phyloP scores from a whole-genome alignment of 2,888 invertebrate genomes.

The Rotaria sp. region DNA sequence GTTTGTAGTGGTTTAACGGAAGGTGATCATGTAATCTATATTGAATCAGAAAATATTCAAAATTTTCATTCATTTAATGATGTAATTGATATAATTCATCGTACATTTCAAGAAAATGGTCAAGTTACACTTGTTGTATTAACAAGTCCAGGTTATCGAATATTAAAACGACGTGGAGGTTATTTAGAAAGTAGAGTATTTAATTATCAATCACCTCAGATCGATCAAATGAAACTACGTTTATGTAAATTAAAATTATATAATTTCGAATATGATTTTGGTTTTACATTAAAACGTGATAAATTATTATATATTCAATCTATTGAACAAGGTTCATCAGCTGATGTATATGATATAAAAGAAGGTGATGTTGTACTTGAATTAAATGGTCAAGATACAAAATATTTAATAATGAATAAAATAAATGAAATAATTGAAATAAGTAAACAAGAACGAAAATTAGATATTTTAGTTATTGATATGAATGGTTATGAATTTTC shows the following conservation, averaged over 20 bases:
- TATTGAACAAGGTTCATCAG: background rate
- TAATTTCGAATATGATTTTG: background rate
- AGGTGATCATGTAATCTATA: background rate
- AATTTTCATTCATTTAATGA: background rate
- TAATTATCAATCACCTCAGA: background rate
- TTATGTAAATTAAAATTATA: background rate
- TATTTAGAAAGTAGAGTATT: background rate
- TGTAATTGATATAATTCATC: background rate
- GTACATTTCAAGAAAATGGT: background rate
- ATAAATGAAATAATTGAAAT: background rate
- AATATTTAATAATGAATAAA: background rate
- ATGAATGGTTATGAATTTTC: background rate
- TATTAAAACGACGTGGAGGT: background rate
- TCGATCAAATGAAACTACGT: background rate
- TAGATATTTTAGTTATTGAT: background rate
- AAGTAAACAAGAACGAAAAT: background rate
- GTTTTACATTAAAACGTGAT: background rate
- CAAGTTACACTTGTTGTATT: background rate
- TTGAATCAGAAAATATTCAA: background rate
- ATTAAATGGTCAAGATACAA: background rate
- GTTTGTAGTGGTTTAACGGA: background rate
- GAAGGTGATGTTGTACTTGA: background rate
- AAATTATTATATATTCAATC: background rate
- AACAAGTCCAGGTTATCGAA: background rate
- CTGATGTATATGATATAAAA: background rate